Evolutionary conservation across 1,140 invertebrate genomes (phyloP).

Genomic region (Rhopalosiphum maidis): DNA sequence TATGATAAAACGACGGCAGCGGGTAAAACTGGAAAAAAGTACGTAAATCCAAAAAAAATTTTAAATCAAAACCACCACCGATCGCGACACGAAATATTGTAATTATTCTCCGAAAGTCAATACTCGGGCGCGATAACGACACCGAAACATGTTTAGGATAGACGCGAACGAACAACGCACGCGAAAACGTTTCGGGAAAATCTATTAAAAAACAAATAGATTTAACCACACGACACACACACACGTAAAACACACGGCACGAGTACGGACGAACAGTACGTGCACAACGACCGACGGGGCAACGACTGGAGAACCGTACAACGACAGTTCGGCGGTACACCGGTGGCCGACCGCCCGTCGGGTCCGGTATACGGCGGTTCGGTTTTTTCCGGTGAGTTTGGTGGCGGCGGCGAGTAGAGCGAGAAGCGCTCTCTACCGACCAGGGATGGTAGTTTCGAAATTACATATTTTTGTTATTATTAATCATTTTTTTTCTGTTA

Average conservation of each 20-base stretch:
- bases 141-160: not conserved
- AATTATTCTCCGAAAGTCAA: not conserved
- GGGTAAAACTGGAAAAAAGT: not conserved
- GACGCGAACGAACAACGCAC: not conserved
- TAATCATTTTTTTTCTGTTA: not conserved
- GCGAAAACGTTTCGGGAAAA: not conserved
- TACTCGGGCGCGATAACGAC: not conserved
- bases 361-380: not conserved
- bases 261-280: not conserved
- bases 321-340: not conserved
- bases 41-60: not conserved
- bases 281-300: not conserved
- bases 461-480: not conserved
- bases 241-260: not conserved
- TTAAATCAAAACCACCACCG: not conserved
- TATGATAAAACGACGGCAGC: not conserved
- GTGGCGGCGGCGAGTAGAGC: not conserved
- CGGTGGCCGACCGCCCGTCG: not conserved
- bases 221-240: not conserved
- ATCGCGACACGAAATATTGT: not conserved
- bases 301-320: not conserved
- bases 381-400: slow-evolving; percentile 18
- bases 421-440: slow-evolving; percentile 7
- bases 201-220: not conserved
- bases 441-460: not conserved